phyloP scores from a whole-genome alignment of 2,888 invertebrate species.

The Sympetrum striolatum region DNA sequence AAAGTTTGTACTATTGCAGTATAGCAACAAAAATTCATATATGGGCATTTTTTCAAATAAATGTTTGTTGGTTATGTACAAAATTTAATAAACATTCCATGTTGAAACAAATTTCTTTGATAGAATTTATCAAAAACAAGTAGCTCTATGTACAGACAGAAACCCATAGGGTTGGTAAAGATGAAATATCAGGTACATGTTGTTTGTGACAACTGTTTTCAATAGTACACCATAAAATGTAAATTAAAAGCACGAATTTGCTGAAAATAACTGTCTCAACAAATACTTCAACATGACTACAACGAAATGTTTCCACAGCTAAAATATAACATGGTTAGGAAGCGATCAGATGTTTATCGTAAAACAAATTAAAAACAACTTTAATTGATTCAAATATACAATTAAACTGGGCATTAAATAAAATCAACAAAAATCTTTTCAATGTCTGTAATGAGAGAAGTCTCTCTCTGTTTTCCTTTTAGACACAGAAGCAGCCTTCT shows the following conservation, averaged over 20 bases:
- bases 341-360: neutral
- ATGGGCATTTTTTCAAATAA: slow-evolving; percentile 3
- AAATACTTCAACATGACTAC: neutral
- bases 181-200: slow-evolving; percentile 32
- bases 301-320: neutral
- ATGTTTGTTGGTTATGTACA: slow-evolving; percentile 22
- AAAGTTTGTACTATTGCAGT: neutral
- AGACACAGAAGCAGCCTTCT: slow-evolving; percentile 72
- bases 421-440: slow-evolving; percentile 4
- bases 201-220: slow-evolving; percentile 6
- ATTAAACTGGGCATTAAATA: slow-evolving; percentile 37
- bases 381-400: slow-evolving; percentile 14
- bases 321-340: slow-evolving; percentile 12
- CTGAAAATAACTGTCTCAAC: neutral
- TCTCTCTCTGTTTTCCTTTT: slow-evolving; percentile 52
- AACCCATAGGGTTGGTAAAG: slow-evolving; percentile 32
- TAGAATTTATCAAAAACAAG: slow-evolving; percentile 19
- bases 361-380: slow-evolving; percentile 24
- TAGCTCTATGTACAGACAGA: slow-evolving; percentile 22
- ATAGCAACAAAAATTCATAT: neutral
- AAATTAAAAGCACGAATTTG: neutral
- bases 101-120: slow-evolving; percentile 8
- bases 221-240: neutral
- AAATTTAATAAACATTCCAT: slow-evolving; percentile 26
- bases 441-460: slow-evolving; percentile 42